Evolutionary conservation across 2,797 vertebrate species (phyloP), one percentile per base, ranked within the genome.

Genomic region (Tragelaphus oryx): DNA sequence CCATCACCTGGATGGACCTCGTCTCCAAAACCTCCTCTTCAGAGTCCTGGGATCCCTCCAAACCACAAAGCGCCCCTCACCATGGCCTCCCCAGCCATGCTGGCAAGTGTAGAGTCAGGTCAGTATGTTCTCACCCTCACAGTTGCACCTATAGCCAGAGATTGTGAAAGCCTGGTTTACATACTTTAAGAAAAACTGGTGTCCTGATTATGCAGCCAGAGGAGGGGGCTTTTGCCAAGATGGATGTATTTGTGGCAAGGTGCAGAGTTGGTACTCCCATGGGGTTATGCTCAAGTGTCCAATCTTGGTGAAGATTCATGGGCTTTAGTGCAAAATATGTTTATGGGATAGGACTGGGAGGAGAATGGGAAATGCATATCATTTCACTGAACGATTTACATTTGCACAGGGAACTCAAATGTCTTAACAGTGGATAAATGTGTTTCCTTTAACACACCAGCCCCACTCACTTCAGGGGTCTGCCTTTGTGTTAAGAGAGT

Each of bases 1-100:
- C 99, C 99, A 71, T 99, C 99, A 88, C 99, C 99, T 1, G 99
- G 99, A 97, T 99, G 99, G 99, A 99, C 99, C 87, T 99, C 99
- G 50, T 99, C 99, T 98, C 99, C 99, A 96, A 99, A 99, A 98
- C 99, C 99, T 96, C 99, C 99, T 97, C 99, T 99, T 98, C 99
- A 99, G 98, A 99, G 99, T 98, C 99, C 99, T n/a, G 99, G 99
- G 96, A 99, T 99, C 91, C 99, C 99, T 97, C 99, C 99, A 5
- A 99, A 99, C 97, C 98, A 99, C 95, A 99, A 99, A 97, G 98
- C 99, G 0, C 99, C 99, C 48, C 99, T 99, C 97, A 99, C 99
- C 97, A 99, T 99, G 99, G 99, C 99, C 91, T 99, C 99, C 97
- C 99, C 99, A 94, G 99, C 99, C 98, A 99, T 99, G 99, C 98